Conservation (phyloP, 2,113 vertebrate genomes). For the Cariama cristata region DNA sequence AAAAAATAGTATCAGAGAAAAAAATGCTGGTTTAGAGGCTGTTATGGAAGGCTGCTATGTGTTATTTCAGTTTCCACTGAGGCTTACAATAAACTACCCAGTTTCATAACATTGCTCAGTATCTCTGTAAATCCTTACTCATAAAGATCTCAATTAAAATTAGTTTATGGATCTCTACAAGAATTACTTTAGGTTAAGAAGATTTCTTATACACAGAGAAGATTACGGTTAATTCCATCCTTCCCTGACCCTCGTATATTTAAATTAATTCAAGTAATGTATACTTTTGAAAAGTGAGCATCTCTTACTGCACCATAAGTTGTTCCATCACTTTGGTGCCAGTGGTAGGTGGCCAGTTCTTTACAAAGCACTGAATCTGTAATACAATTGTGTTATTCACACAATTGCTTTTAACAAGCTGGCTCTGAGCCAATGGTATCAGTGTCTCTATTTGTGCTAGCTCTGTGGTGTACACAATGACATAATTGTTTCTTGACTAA, state of each 20-base stretch:
- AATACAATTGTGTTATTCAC: not conserved
- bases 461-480: not conserved
- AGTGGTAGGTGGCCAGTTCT: not conserved
- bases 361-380: not conserved
- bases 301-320: not conserved
- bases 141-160: not conserved
- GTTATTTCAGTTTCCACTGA: not conserved
- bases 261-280: not conserved
- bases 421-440: not conserved
- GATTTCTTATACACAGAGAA: not conserved
- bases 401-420: not conserved
- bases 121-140: not conserved
- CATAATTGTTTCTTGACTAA: conserved; percentile 27
- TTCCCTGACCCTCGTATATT: not conserved
- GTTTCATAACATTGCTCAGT: not conserved
- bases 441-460: not conserved
- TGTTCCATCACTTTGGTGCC: not conserved
- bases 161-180: not conserved
- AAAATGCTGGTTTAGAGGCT: not conserved
- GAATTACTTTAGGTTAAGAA: not conserved
- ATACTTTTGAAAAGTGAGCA: not conserved
- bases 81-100: not conserved
- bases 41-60: not conserved
- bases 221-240: not conserved
- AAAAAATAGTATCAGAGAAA: not conserved